Percentiles rank a stretch among this genome's conserved stretches.
Conservation (phyloP, 1,140 invertebrate species). For the Neodiprion fabricii region DNA sequence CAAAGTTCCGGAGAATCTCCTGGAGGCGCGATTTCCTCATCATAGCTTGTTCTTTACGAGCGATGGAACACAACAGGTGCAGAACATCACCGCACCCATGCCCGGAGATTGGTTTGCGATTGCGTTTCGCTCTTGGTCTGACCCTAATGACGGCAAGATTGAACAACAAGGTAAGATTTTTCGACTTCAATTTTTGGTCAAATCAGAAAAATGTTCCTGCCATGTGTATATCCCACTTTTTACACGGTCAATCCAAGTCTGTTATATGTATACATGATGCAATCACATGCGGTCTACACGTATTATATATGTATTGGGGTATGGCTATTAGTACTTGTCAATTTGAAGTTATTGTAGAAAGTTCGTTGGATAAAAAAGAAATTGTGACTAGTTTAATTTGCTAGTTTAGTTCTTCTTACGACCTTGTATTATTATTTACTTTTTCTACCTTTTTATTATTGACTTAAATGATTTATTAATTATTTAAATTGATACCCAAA, state of each 20-base stretch:
- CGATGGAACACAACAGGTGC: constrained; percentile 59
- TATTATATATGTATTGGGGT: too few relatives aligned
- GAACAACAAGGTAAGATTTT: constrained; percentile 71
- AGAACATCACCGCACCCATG: constrained; percentile 68
- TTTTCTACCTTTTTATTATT: too few relatives aligned
- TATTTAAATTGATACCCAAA: too few relatives aligned
- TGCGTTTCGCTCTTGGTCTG: constrained; percentile 76
- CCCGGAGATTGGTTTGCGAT: constrained; percentile 82
- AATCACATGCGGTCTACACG: too few relatives aligned
- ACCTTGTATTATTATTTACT: too few relatives aligned
- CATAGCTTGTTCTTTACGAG: constrained; percentile 58
- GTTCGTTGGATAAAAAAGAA: too few relatives aligned
- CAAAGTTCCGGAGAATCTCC: constrained; percentile 70
- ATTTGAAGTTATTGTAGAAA: too few relatives aligned
- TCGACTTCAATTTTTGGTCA: background rate
- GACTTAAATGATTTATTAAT: too few relatives aligned
- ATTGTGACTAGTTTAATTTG: too few relatives aligned
- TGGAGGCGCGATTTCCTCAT: constrained; percentile 59
- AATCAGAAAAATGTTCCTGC: too few relatives aligned
- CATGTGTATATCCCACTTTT: constrained; percentile 1
- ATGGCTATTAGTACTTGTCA: too few relatives aligned
- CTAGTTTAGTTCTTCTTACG: too few relatives aligned
- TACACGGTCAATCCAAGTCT: background rate
- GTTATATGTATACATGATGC: background rate
- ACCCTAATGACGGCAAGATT: constrained; percentile 73